Base-by-base conservation (phyloP, 2,888 invertebrate genomes). In the Ferdinandea cuprea region DNA sequence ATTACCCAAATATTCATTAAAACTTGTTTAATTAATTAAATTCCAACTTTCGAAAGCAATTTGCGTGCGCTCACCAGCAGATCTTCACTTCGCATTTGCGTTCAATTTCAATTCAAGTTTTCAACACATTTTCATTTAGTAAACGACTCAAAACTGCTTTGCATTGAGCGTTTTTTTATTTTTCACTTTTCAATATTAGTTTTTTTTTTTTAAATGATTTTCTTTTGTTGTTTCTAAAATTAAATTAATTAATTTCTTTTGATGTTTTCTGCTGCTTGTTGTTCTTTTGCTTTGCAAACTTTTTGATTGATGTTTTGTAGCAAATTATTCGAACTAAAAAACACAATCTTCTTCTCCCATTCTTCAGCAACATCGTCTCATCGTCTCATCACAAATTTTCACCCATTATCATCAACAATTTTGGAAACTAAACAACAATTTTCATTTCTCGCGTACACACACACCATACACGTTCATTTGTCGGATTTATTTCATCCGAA, bases 1-100 rank as follows among this genome's bases (percentile, higher is more conserved):
- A 87, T 90, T 90, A 90, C 91, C 90, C 90, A 90, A 90, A 89
- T 90, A 90, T 90, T 90, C 91, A 90, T 91, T 90, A 90, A 90
- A 87, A 85, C 85, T 66, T 85, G 86, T 83, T 87, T 85, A 73
- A 85, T 87, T 86, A n/a, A 52, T 73, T 68, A 42, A 46, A 40
- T 40, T 56, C 35, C 54, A 56, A 78, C 21, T 42, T 72, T 37
- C 17, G 35, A 19, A 72, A 58, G 44, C 42, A 48, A 32, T 59
- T 59, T 37, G 72, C 28, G n/a, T 35, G 21, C 13, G 19, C 11
- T 42, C n/a, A 6, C 11, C 11, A 8, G 11, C 11, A 8, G 11
- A 48, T 42, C 17, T 56, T 56, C 56, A 28, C 37, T 42, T 42
- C 15, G 13, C 42, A 63, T 71, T 63, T 63, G 58, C 15, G 35